phyloP scores from a whole-genome alignment of 2,888 invertebrate species.

The Furcula furcula region DNA sequence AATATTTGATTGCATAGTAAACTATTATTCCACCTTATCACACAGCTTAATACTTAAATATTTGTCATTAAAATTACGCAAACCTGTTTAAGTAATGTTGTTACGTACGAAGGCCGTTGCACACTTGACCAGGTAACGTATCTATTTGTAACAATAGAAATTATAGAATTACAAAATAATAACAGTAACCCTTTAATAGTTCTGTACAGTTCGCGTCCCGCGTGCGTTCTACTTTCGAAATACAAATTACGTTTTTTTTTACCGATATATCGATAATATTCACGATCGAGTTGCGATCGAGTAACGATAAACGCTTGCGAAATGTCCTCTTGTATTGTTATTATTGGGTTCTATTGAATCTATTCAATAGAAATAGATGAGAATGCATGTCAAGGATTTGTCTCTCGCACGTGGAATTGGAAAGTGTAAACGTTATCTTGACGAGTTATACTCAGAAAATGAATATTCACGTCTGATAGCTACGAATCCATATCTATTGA shows the following conservation, averaged over 20 bases:
- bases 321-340: constrained; percentile 38
- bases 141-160: constrained; percentile 14
- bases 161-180: constrained; percentile 17
- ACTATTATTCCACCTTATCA: neutral
- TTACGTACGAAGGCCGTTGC: constrained; percentile 15
- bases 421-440: constrained; percentile 15
- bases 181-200: constrained; percentile 15
- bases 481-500: too few relatives aligned
- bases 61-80: constrained; percentile 14
- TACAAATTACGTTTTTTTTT: constrained; percentile 46
- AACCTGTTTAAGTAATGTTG: constrained; percentile 11
- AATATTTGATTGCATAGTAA: too few relatives aligned
- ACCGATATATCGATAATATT: constrained; percentile 38
- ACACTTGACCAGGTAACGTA: constrained; percentile 26
- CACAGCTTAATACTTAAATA: constrained; percentile 6
- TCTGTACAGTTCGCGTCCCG: constrained; percentile 28
- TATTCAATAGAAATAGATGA: constrained; percentile 26
- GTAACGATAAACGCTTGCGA: constrained; percentile 53
- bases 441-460: too few relatives aligned
- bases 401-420: constrained; percentile 21
- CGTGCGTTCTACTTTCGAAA: constrained; percentile 59
- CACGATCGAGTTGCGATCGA: constrained; percentile 39
- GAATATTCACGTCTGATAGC: constrained; percentile 18
- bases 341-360: constrained; percentile 43
- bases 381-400: constrained; percentile 62